Evolutionary conservation across 1,140 invertebrate species (phyloP), one percentile per base, ranked within the genome.

Genomic region (Drosophila pruinosa): DNA sequence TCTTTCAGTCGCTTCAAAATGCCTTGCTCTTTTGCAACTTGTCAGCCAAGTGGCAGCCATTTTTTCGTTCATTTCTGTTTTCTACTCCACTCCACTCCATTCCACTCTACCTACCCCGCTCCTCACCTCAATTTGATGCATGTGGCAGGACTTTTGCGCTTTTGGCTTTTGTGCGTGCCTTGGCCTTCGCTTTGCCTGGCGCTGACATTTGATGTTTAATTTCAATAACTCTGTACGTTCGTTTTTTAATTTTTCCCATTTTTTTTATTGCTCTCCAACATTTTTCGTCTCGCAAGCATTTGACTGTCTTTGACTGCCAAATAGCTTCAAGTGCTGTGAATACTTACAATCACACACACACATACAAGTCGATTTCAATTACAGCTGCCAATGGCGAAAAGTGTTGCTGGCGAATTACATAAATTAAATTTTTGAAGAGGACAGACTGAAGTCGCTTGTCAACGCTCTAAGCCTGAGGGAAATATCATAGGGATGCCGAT

Each of bases 121-220:
- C n/a, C n/a, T n/a, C 7, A 31, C 28, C 7, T 15, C 8, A 19
- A 28, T 39, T 31, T 62, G 61, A 41, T 82, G 75, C 67, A 75
- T 75, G 75, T 64, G 50, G 67, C 72, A 72, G 79, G 80, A 75
- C 80, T 75, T 77, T 73, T 81, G 78, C 71, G 78, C 78, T 80
- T 76, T 85, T 85, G 75, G 78, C 78, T 80, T 76, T 85, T 85
- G 75, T 85, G 75, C 75, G 80, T 83, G 65, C 47, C 53, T 80
- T 80, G 81, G 76, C 81, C 81, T 76, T 26, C 59, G 54, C 12
- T 47, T 62, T 28, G 68, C 47, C 80, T 83, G 80, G 12, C 59
- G 58, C 52, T 83, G 80, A 83, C 80, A 83, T 69, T 80, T 83
- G 80, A 83, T 83, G 80, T 86, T 83, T 83, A 83, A 83, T 83